These are phyloP conservation scores for Apamea epomidion DNA, from an alignment of 2,888 invertebrate genomes.

Conservation along the genomic window DNA sequence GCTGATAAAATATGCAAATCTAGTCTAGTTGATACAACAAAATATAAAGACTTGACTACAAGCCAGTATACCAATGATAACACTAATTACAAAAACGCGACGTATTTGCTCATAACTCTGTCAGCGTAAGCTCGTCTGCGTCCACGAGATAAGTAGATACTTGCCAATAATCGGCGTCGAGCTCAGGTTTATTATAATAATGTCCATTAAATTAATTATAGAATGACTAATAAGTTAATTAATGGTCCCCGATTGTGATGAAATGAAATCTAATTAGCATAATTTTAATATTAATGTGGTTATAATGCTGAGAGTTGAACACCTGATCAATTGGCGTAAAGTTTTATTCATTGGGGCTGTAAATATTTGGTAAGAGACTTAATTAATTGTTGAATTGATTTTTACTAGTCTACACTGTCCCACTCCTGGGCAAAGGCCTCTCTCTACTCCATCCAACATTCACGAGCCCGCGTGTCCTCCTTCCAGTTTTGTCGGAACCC, in stretches of 20 bases:
- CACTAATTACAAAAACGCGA: not conserved
- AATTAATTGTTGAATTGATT: not conserved
- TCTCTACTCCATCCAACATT: too few species aligned
- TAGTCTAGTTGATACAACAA: not conserved
- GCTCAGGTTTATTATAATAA: conserved; percentile 43
- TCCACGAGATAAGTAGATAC: conserved; percentile 41
- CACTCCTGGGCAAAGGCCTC: too few species aligned
- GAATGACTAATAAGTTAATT: conserved; percentile 58
- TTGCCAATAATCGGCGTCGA: conserved; percentile 42
- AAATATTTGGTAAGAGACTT: not conserved
- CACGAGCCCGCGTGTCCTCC: too few species aligned
- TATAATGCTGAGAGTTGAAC: conserved; percentile 34
- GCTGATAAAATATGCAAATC: not conserved
- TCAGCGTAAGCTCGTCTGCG: conserved; percentile 39
- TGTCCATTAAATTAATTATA: conserved; percentile 57
- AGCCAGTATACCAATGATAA: not conserved
- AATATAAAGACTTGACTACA: not conserved
- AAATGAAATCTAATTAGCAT: conserved; percentile 55
- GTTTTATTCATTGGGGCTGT: conserved; percentile 3
- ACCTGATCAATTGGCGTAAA: conserved; percentile 29
- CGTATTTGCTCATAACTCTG: conserved; percentile 7
- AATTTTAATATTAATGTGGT: conserved; percentile 52
- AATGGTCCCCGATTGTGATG: conserved; percentile 57
- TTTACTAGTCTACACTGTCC: too few species aligned
- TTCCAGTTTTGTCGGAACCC: too few species aligned